Base-by-base conservation (phyloP, 2,888 invertebrate species). In the Patella ulyssiponensis region DNA sequence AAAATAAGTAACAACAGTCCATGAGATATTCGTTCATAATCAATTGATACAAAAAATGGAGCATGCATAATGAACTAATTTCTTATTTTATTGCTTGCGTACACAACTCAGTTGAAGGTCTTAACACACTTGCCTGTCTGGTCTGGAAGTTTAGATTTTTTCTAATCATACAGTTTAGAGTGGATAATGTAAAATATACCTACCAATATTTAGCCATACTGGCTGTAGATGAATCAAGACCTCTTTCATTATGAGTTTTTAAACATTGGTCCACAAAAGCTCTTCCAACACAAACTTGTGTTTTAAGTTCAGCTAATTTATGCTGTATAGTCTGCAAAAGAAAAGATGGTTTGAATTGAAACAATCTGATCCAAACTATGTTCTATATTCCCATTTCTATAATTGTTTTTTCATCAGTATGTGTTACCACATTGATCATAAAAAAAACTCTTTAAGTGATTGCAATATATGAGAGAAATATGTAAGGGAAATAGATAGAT, bases 121-220 rank as follows among this genome's bases (percentile, higher is more conserved):
- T 33, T 4, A 0, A 33, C 33, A 33, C 33, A 33, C 33, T 33
- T 33, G 33, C 33, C 33, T 33, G 33, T 5, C 33, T 33, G 7
- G 33, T 4, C 5, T 33, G 33, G 33, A 33, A 33, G 33, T 33
- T 33, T 3, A 33, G 33, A 33, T 33, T 5, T 33, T 33, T 33
- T 33, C 33, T 33, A 5, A 33, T 44, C 44, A 44, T 44, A 44
- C 9, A 44, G 44, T 44, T 44, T 44, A 44, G 1, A 44, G 44
- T 44, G 44, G 44, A 44, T 7, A 44, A 44, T 44, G 1, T 76
- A 20, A 69, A 17, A 23, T 23, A 69, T 56, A 75, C 87, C 79
- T 78, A 91, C 92, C 92, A 92, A 83, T 91, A 92, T 88, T 92
- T 92, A 56, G 90, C 90, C 92, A 92, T 92, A n/a, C 92, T 92